phyloP scores from a whole-genome alignment of 2,113 vertebrate genomes.

The Eptesicus fuscus region DNA sequence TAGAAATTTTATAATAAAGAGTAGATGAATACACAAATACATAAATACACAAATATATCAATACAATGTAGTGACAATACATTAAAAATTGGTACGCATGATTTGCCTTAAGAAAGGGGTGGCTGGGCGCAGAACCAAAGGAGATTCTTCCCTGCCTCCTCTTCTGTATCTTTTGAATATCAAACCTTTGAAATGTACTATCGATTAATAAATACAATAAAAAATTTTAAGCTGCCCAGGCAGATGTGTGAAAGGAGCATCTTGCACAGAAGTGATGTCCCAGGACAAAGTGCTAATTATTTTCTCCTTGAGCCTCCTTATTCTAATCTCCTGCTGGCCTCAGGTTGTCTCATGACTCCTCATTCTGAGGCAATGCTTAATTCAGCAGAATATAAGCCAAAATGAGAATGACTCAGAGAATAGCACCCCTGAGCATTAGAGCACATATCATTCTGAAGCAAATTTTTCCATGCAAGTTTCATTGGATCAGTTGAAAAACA shows the following conservation, averaged over 20 bases:
- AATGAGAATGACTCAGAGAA: conserved; percentile 51
- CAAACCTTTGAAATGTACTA: not conserved
- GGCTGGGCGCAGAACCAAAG: not conserved
- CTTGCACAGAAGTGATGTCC: not conserved
- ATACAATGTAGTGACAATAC: not conserved
- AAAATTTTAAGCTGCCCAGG: not conserved
- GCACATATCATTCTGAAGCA: conserved; percentile 4
- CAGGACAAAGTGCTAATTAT: not conserved
- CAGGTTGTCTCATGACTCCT: not conserved
- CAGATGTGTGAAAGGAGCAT: not conserved
- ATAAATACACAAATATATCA: not conserved
- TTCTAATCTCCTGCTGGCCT: not conserved
- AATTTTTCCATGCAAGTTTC: conserved; percentile 36
- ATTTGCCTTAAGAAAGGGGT: not conserved
- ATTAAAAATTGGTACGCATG: not conserved
- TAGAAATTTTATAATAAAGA: not conserved
- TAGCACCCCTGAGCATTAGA: not conserved
- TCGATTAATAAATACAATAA: not conserved
- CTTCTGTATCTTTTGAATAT: not conserved
- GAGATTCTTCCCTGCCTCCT: not conserved
- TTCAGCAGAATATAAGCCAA: conserved; percentile 16
- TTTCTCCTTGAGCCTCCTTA: not conserved
- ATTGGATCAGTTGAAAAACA: not conserved
- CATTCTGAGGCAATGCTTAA: conserved; percentile 40
- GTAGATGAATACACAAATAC: not conserved